phyloP scores from a whole-genome alignment of 1,140 invertebrate genomes.

The Aphelinus certus region DNA sequence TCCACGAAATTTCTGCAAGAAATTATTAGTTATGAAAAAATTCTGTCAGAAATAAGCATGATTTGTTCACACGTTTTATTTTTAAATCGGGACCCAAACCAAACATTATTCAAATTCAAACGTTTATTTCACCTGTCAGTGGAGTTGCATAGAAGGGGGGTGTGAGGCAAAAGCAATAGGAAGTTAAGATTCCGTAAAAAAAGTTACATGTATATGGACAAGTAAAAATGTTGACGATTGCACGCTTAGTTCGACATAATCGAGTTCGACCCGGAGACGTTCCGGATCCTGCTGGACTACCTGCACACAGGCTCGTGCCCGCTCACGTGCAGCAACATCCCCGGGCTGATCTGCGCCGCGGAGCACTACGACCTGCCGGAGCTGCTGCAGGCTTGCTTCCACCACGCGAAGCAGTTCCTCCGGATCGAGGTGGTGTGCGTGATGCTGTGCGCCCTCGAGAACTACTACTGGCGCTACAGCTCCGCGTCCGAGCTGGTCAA shows the following conservation, averaged over 20 bases:
- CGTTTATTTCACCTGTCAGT: too few relatives aligned
- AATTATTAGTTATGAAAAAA: too few relatives aligned
- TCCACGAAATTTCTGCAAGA: too few relatives aligned
- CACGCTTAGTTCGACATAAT: constrained; percentile 85
- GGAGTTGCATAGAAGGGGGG: too few relatives aligned
- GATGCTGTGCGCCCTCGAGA: constrained; percentile 92
- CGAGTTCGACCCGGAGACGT: constrained; percentile 94
- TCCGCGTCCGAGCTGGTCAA: constrained; percentile 93
- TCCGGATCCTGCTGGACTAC: constrained; percentile 89
- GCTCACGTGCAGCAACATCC: constrained; percentile 89
- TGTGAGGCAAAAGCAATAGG: too few relatives aligned
- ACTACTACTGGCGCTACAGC: constrained; percentile 95
- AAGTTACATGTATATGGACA: not conserved
- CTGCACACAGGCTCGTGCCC: constrained; percentile 92
- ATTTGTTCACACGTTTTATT: too few relatives aligned
- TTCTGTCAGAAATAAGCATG: too few relatives aligned
- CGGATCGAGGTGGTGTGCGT: constrained; percentile 91
- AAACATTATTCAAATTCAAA: too few relatives aligned
- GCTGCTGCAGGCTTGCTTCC: constrained; percentile 91
- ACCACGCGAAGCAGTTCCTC: constrained; percentile 93
- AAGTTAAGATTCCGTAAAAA: too few relatives aligned
- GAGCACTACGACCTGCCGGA: constrained; percentile 95
- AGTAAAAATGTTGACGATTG: not conserved
- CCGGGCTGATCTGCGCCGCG: constrained; percentile 91
- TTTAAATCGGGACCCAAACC: too few relatives aligned